Conservation (phyloP, 1,140 invertebrate species). For the Drosophila malerkotliana region DNA sequence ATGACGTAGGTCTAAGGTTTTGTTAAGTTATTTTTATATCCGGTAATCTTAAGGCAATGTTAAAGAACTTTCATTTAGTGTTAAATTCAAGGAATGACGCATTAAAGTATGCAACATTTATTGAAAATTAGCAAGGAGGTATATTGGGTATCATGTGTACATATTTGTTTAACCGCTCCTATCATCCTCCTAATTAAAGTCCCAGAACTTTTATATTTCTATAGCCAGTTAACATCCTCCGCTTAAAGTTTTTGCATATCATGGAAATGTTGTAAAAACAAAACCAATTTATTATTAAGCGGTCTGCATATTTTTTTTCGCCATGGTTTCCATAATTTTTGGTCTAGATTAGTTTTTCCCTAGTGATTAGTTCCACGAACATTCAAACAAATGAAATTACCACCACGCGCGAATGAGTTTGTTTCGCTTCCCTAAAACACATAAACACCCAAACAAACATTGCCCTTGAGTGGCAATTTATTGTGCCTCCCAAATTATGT, state of each 20-base stretch:
- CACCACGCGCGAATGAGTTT: constrained; percentile 3
- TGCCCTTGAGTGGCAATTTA: constrained; percentile 4
- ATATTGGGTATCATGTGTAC: no score
- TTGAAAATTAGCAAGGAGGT: neutral
- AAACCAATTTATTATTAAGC: constrained; percentile 6
- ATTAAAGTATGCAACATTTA: neutral
- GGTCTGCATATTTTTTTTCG: neutral
- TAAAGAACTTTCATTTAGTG: no score
- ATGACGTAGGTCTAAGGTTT: neutral
- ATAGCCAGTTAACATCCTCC: neutral
- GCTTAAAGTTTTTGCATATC: neutral
- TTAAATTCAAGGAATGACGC: no score
- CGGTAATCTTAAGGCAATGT: no score
- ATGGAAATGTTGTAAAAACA: neutral
- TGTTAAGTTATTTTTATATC: no score
- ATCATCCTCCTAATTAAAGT: no score
- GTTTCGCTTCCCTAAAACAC: neutral
- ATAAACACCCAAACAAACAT: constrained; percentile 3
- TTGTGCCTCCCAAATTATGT: constrained; percentile 1
- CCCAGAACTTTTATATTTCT: neutral
- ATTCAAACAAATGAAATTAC: constrained; percentile 3
- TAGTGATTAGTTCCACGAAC: constrained; percentile 3
- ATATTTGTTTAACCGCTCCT: no score
- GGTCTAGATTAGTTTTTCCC: constrained; percentile 6
- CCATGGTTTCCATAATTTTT: constrained; percentile 1